Percentiles rank a stretch among this genome's conserved stretches.
These are phyloP conservation scores for Saguinus midas DNA, from an alignment of 2,113 vertebrate genomes.

Conservation along the genomic window DNA sequence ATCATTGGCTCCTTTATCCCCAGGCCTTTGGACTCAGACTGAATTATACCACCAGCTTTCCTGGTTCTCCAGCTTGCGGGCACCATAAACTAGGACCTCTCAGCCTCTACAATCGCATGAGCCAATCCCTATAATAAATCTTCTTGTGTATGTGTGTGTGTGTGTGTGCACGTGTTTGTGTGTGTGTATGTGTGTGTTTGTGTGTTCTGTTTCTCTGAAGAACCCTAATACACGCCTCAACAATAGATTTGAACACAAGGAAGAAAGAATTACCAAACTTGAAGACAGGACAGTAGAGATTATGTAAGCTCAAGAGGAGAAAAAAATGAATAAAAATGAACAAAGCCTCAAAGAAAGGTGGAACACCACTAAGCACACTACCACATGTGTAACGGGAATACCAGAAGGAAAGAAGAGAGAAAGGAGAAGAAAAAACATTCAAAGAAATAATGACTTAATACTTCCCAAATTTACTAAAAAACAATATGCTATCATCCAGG, in stretches of 20 bases:
- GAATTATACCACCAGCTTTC: not conserved
- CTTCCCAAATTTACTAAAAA: not conserved
- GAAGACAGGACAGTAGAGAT: not conserved
- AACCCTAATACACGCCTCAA: not conserved
- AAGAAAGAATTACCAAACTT: not conserved
- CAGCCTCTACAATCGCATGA: not conserved
- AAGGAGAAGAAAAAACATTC: not conserved
- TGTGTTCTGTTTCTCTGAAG: not conserved
- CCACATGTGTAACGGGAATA: not conserved
- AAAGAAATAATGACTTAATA: not conserved
- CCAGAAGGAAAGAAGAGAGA: not conserved
- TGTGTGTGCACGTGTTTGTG: not conserved
- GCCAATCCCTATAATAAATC: not conserved
- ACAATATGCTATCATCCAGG: not conserved
- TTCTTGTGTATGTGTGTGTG: no score
- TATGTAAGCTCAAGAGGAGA: not conserved
- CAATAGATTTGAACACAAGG: not conserved
- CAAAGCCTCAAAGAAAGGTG: not conserved
- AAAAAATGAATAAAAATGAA: not conserved
- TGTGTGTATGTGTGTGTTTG: not conserved
- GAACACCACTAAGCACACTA: not conserved
- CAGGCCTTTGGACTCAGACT: not conserved
- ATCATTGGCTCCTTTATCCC: not conserved
- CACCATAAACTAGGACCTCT: not conserved
- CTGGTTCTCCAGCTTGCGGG: no score